Evolutionary conservation across 2,888 invertebrate species (phyloP).

Genomic region (Anodontia alba): DNA sequence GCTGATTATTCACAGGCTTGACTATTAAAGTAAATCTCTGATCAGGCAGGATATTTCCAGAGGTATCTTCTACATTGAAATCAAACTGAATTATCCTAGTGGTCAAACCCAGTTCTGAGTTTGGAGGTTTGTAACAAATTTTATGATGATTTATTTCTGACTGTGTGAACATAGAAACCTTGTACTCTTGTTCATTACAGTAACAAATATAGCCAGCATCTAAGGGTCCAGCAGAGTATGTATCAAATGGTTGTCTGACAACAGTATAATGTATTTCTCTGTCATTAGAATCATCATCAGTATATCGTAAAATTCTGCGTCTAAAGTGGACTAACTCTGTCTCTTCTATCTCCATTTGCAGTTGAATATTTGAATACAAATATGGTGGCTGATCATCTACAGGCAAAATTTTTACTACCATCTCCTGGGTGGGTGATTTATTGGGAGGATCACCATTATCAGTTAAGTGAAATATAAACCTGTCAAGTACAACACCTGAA

Average conservation of each 20-base stretch:
- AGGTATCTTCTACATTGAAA: conserved; percentile 81
- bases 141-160: conserved; percentile 84
- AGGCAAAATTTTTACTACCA: conserved; percentile 81
- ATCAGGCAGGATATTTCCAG: conserved; percentile 79
- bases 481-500: conserved; percentile 75
- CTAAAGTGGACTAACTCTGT: conserved; percentile 79
- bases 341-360: conserved; percentile 82
- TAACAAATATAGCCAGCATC: conserved; percentile 80
- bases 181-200: conserved; percentile 75
- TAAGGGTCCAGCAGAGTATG: conserved; percentile 76
- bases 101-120: conserved; percentile 81
- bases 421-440: conserved; percentile 76
- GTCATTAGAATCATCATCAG: conserved; percentile 80
- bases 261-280: conserved; percentile 76
- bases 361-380: conserved; percentile 75
- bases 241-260: conserved; percentile 78
- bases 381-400: conserved; percentile 83
- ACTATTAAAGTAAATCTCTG: conserved; percentile 82
- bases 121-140: conserved; percentile 83
- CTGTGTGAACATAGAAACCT: conserved; percentile 80
- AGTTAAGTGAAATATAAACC: conserved; percentile 76
- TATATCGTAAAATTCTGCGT: conserved; percentile 76
- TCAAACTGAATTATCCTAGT: conserved; percentile 82
- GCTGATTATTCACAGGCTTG: conserved; percentile 83
- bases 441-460: conserved; percentile 83